Conservation (phyloP, 2,113 vertebrate species). For the Lepisosteus osseus region DNA sequence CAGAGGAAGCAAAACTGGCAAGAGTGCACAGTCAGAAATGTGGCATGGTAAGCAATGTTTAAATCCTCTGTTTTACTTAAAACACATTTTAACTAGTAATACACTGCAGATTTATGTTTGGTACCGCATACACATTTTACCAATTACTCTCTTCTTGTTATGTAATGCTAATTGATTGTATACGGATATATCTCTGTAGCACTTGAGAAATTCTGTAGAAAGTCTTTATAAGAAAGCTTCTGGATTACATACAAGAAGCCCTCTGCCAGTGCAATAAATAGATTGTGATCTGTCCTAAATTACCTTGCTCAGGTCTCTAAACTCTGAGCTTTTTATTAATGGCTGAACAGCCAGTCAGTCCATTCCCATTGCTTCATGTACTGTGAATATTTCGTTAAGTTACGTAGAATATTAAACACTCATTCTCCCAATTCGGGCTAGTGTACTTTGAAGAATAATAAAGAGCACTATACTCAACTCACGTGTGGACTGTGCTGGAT, state of each 20-base stretch:
- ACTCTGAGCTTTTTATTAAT: not conserved
- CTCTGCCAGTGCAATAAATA: not conserved
- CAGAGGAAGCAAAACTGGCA: slow-evolving; percentile 35
- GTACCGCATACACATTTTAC: slow-evolving; percentile 4
- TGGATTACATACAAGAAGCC: not conserved
- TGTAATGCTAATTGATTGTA: no score
- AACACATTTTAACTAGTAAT: slow-evolving; percentile 18
- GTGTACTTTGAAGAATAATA: no score
- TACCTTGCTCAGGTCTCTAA: not conserved
- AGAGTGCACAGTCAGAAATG: slow-evolving; percentile 17
- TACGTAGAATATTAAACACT: not conserved
- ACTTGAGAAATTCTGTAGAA: no score
- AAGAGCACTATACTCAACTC: no score
- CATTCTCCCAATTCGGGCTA: not conserved
- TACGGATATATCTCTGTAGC: no score
- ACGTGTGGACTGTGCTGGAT: no score
- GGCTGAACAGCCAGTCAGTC: not conserved
- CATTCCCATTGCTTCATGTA: not conserved
- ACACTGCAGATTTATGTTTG: slow-evolving; percentile 17
- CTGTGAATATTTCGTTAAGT: not conserved
- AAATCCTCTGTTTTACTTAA: slow-evolving; percentile 15
- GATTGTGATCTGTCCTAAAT: not conserved
- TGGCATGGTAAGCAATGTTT: slow-evolving; percentile 13
- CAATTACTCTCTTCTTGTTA: not conserved
- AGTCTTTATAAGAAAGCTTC: no score